Evolutionary conservation across 2,888 invertebrate species (phyloP), one percentile per base, ranked within the genome.

Genomic region (Brachyptera risi): DNA sequence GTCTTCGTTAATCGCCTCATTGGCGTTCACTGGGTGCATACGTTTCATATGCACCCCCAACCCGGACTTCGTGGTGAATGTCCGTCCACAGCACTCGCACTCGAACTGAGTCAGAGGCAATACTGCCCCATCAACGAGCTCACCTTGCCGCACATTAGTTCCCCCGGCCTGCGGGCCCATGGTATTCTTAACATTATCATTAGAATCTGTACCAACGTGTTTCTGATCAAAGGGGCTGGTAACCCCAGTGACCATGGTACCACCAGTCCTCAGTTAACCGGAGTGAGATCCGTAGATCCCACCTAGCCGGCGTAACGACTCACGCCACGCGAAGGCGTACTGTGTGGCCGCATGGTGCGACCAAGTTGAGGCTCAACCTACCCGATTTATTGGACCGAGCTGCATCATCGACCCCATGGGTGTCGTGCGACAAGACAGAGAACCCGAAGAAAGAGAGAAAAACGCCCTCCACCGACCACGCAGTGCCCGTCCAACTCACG

Each of bases 51-150:
- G 21, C 3, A 17, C 26, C 26, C 50, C 50, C 11, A 50, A 50
- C 26, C 50, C 50, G 11, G 21, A 4, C 50, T 50, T 50, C 50
- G 50, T 17, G 50, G n/a, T n/a, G 21, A 50, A 50, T 3, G 11
- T 11, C 11, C 31, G 5, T 11, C 11, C 31, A 31, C 31, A 31
- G 5, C 31, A 11, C 31, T 31, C 31, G 11, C 31, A 31, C 7
- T 11, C 31, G 11, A 31, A 31, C 31, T 7, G 7, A 11, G 31
- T 7, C 31, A 31, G 7, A 11, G 31, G 7, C 31, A 31, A 31
- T 31, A 11, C 31, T 11, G 11, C 31, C 31, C 31, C 31, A 11
- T 11, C 11, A 31, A 7, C 31, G 11, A 11, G 31, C 11, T 5
- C 31, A 31, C 11, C 31, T 5, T 7, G 31, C 31, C 31, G 31